phyloP scores from a whole-genome alignment of 2,113 vertebrate species.

The Smithornis capensis region DNA sequence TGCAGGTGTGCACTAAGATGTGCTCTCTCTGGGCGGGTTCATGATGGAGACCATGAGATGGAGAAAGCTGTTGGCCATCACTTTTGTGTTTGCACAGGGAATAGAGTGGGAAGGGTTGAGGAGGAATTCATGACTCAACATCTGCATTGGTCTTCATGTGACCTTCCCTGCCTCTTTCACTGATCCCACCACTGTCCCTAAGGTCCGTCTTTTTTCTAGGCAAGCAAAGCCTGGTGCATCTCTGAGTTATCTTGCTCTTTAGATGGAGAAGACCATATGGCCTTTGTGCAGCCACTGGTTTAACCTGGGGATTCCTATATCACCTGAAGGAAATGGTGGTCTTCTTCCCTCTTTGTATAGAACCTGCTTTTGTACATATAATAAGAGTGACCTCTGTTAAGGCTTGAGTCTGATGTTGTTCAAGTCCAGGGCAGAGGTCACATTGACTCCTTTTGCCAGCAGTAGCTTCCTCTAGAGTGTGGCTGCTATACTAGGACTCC shows the following conservation, averaged over 20 bases:
- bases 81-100: background rate
- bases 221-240: background rate
- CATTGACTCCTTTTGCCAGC: background rate
- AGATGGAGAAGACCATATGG: background rate
- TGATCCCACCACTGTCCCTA: background rate
- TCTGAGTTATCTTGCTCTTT: background rate
- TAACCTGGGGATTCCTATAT: background rate
- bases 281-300: background rate
- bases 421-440: background rate
- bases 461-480: background rate
- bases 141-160: background rate
- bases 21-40: accelerated
- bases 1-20: background rate
- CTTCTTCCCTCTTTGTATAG: background rate
- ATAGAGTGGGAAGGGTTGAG: background rate
- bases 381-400: background rate
- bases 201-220: background rate
- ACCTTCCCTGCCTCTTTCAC: background rate
- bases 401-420: background rate
- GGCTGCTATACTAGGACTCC: background rate
- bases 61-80: background rate
- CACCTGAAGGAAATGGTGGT: background rate
- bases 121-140: background rate
- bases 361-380: background rate
- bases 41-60: background rate